phyloP scores from a whole-genome alignment of 2,797 vertebrate species.

The Mallotus villosus region DNA sequence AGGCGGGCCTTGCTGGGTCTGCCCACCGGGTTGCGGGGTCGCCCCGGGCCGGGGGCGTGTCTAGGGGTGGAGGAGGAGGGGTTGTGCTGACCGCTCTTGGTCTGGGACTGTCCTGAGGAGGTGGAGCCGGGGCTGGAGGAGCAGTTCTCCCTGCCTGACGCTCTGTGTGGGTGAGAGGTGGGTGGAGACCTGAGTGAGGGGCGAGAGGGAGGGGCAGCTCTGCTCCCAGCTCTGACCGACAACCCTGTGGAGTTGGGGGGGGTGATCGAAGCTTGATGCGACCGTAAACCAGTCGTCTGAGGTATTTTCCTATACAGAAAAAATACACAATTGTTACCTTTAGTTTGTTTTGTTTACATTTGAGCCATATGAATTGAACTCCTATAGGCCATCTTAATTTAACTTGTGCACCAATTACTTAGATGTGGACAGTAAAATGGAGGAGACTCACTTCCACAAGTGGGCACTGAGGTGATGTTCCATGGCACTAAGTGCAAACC shows the following conservation, averaged over 20 bases:
- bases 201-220: constrained; percentile 37
- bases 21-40: constrained; percentile 49
- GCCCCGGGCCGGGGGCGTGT: constrained; percentile 59
- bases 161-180: constrained; percentile 47
- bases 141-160: constrained; percentile 47
- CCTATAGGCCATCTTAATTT: too few species aligned
- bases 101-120: constrained; percentile 77
- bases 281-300: constrained; percentile 74
- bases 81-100: constrained; percentile 62
- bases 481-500: constrained; percentile 84
- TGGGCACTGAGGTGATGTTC: constrained; percentile 82
- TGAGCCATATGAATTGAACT: too few species aligned
- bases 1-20: constrained; percentile 67
- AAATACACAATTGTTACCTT: neutral
- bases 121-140: constrained; percentile 64
- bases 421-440: neutral
- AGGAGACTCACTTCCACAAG: constrained; percentile 80
- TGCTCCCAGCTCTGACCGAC: constrained; percentile 35
- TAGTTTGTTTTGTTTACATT: neutral
- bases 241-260: constrained; percentile 32
- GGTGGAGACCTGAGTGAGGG: constrained; percentile 51
- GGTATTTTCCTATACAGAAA: constrained; percentile 80
- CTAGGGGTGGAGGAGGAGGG: constrained; percentile 54
- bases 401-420: neutral
- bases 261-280: constrained; percentile 47